Conservation (phyloP, 2,888 invertebrate species). For the Ennomos fuscantarius region DNA sequence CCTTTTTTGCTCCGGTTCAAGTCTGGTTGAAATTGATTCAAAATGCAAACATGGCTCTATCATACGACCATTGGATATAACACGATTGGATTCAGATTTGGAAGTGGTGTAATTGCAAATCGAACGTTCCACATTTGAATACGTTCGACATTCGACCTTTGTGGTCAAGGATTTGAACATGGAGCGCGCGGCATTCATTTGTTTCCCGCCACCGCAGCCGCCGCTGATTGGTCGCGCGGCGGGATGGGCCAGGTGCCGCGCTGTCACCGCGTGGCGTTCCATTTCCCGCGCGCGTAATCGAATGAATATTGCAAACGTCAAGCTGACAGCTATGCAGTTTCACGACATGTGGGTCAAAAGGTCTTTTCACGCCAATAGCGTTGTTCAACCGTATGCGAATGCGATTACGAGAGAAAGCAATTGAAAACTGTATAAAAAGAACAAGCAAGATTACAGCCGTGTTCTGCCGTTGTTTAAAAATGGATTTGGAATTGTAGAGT, state of each 20-base stretch:
- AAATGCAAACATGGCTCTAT: conserved; percentile 9
- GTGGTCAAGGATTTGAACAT: conserved; percentile 60
- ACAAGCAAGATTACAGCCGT: neutral
- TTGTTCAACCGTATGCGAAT: conserved; percentile 39
- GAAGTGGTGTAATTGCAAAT: conserved; percentile 48
- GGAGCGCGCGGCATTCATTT: conserved; percentile 63
- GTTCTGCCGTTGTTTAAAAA: conserved; percentile 47
- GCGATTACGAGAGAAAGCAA: neutral
- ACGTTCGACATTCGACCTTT: conserved; percentile 54
- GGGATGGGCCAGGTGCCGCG: conserved; percentile 66
- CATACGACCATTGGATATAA: conserved; percentile 16
- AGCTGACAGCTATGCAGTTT: conserved; percentile 72
- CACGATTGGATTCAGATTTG: conserved; percentile 4
- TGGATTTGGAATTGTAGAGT: conserved; percentile 54
- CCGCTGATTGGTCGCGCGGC: conserved; percentile 49
- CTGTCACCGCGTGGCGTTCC: conserved; percentile 73
- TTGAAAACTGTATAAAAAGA: conserved; percentile 9
- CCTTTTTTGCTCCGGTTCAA: too few species aligned
- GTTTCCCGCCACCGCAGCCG: conserved; percentile 55
- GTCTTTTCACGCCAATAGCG: conserved; percentile 70
- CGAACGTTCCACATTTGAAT: conserved; percentile 64
- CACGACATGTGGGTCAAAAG: conserved; percentile 71
- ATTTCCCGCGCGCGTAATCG: conserved; percentile 79
- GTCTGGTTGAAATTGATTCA: conserved; percentile 30
- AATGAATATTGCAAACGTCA: conserved; percentile 83